Evolutionary conservation across 2,888 invertebrate species (phyloP).

Genomic region (Eudemis profundana): DNA sequence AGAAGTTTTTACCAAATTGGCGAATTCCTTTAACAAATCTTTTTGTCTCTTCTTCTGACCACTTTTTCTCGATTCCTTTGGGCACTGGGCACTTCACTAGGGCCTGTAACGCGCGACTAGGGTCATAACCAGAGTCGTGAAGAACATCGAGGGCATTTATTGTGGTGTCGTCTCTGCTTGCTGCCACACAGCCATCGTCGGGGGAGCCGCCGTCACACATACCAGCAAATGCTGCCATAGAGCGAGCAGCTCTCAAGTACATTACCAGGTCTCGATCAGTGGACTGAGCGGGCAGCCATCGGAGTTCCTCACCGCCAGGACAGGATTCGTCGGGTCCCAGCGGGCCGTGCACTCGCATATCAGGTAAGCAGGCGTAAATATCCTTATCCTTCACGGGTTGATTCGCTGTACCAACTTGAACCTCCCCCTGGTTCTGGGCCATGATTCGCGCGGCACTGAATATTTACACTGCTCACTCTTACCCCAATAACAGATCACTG

Average conservation of each 20-base stretch:
- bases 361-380: constrained; percentile 84
- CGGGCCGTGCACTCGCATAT: constrained; percentile 82
- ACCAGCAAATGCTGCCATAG: constrained; percentile 99
- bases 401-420: constrained; percentile 82
- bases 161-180: constrained; percentile 98
- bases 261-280: constrained; percentile 98
- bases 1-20: constrained; percentile 99
- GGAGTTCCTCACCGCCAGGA: constrained; percentile 92
- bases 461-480: constrained; percentile 74
- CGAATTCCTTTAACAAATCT: constrained; percentile 99
- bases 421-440: constrained; percentile 84
- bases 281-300: constrained; percentile 97
- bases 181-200: constrained; percentile 98
- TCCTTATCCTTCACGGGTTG: constrained; percentile 83
- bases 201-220: constrained; percentile 99
- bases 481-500: constrained; percentile 69
- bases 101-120: constrained; percentile 97
- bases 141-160: constrained; percentile 98
- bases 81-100: constrained; percentile 98
- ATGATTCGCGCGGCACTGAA: constrained; percentile 70
- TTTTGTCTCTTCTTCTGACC: constrained; percentile 99
- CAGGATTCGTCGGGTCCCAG: constrained; percentile 78
- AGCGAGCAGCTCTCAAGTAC: constrained; percentile 98
- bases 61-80: constrained; percentile 98
- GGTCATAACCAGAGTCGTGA: constrained; percentile 98